Percentiles rank a stretch among this genome's conserved stretches.
phyloP scores from a whole-genome alignment of 1,140 invertebrate genomes.

The Plectrocnemia conspersa region DNA sequence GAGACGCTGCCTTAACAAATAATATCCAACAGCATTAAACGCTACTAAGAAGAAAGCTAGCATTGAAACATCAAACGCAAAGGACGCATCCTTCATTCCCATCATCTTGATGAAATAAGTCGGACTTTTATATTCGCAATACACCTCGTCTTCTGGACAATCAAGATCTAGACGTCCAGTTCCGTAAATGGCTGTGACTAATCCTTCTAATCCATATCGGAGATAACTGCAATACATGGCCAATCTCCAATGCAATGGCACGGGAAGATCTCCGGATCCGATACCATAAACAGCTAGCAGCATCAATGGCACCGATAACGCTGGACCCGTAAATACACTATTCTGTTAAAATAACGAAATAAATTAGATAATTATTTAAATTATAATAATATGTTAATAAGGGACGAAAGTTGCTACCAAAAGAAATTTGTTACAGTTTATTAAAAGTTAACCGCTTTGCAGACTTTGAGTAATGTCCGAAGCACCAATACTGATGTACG shows the following conservation, averaged over 20 bases:
- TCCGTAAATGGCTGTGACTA: conserved; percentile 74
- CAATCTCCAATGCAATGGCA: conserved; percentile 64
- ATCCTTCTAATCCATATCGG: conserved; percentile 68
- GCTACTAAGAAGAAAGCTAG: conserved; percentile 54
- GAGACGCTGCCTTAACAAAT: conserved; percentile 61
- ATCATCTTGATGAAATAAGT: conserved; percentile 56
- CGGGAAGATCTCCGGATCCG: conserved; percentile 56
- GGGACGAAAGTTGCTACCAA: too few relatives aligned
- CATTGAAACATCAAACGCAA: conserved; percentile 57
- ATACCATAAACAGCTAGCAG: conserved; percentile 71
- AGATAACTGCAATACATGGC: conserved; percentile 82
- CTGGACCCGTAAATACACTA: conserved; percentile 72
- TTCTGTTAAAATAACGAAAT: conserved; percentile 57
- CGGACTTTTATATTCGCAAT: conserved; percentile 66
- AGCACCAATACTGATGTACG: too few relatives aligned
- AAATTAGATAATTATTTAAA: not conserved
- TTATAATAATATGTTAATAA: too few relatives aligned
- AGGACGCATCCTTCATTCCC: conserved; percentile 59
- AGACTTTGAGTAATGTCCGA: too few relatives aligned
- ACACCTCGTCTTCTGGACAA: conserved; percentile 61
- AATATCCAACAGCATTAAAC: conserved; percentile 58
- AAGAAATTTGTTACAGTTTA: too few relatives aligned
- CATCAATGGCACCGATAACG: conserved; percentile 69
- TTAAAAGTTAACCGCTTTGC: too few relatives aligned
- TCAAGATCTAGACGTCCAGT: conserved; percentile 60